phyloP scores from a whole-genome alignment of 2,113 vertebrate species.

The Dicrurus megarhynchus region DNA sequence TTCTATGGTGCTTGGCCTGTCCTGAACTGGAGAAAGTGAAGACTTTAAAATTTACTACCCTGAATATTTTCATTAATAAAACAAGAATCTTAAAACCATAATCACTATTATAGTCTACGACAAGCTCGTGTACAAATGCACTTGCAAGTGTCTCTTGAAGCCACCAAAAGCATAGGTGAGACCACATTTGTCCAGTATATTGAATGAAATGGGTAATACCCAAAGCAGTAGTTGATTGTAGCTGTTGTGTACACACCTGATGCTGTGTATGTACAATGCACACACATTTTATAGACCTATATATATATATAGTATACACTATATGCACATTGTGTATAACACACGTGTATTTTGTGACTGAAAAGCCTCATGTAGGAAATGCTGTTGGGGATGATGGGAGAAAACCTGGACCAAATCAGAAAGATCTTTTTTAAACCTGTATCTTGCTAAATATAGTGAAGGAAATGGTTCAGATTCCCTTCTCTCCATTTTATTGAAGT shows the following conservation, averaged over 20 bases:
- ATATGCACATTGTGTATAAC: too few species aligned
- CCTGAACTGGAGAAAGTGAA: background rate
- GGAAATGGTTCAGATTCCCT: background rate
- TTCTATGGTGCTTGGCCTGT: background rate
- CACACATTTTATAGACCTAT: background rate
- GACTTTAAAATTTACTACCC: background rate
- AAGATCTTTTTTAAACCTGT: background rate
- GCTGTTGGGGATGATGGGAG: background rate
- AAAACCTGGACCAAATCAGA: background rate
- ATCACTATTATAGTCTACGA: too few species aligned
- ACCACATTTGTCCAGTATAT: background rate
- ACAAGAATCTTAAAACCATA: background rate
- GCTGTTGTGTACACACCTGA: background rate
- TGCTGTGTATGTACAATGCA: background rate
- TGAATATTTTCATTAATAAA: background rate
- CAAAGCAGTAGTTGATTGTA: background rate
- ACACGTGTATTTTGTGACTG: background rate
- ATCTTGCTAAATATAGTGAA: background rate
- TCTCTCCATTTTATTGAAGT: background rate
- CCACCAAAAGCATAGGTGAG: background rate
- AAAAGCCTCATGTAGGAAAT: background rate
- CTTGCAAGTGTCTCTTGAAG: background rate
- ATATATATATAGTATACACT: rapidly evolving
- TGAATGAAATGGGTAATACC: background rate
- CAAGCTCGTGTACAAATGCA: background rate